Evolutionary conservation across 2,113 vertebrate genomes (phyloP).

Genomic region (Collichthys lucidus): DNA sequence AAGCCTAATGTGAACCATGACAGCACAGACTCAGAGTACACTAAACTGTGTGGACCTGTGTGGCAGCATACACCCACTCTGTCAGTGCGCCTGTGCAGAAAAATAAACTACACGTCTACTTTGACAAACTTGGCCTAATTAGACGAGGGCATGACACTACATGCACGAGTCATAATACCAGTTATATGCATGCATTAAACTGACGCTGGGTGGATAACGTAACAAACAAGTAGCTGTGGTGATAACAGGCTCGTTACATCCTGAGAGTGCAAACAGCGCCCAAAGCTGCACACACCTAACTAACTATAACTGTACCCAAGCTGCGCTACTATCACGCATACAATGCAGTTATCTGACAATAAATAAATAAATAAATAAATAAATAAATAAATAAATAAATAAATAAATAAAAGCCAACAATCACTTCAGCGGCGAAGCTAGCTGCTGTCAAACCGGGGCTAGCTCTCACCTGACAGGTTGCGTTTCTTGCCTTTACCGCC

Average conservation of each 20-base stretch:
- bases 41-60: not conserved
- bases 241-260: not conserved
- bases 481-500: slow-evolving; percentile 72
- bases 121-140: slow-evolving; percentile 23
- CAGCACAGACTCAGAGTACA: not conserved
- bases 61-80: not conserved
- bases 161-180: not conserved
- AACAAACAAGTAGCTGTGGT: not conserved
- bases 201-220: no score
- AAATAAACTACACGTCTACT: slow-evolving; percentile 5
- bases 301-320: not conserved
- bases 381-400: not conserved
- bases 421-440: slow-evolving; percentile 8
- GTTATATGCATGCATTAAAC: not conserved
- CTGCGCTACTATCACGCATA: not conserved
- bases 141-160: not conserved
- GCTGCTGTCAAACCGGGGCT: slow-evolving; percentile 51
- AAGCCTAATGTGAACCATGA: not conserved
- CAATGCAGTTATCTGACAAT: not conserved
- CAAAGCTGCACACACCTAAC: slow-evolving; percentile 14
- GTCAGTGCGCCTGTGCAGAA: slow-evolving; percentile 28
- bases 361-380: not conserved
- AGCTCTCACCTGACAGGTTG: slow-evolving; percentile 84
- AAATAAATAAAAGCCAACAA: not conserved
- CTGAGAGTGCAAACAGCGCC: slow-evolving; percentile 12